Conservation (phyloP, 1,140 invertebrate species). For the Campodea augens region DNA sequence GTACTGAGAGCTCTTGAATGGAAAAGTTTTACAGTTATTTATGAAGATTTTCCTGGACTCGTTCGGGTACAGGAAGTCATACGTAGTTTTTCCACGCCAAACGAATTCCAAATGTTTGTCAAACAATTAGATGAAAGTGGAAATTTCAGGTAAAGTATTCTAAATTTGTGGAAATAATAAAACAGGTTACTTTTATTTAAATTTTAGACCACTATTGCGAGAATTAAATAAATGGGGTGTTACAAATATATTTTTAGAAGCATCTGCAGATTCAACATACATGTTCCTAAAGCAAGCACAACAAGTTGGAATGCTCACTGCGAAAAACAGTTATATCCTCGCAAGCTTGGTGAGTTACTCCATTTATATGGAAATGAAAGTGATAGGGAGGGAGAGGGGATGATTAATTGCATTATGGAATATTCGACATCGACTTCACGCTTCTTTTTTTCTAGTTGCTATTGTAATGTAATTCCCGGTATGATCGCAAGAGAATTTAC, state of each 20-base stretch:
- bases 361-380: background rate
- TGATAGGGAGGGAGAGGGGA: too few relatives aligned
- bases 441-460: background rate
- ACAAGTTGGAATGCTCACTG: background rate
- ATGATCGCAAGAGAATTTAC: too few relatives aligned
- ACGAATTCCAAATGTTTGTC: too few relatives aligned
- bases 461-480: too few relatives aligned
- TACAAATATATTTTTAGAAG: background rate
- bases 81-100: too few relatives aligned
- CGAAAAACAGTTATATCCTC: background rate
- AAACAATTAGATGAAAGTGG: too few relatives aligned
- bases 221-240: background rate
- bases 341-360: background rate
- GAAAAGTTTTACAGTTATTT: background rate
- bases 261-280: background rate
- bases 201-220: background rate
- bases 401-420: too few relatives aligned
- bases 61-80: background rate
- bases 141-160: too few relatives aligned
- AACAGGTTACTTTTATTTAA: too few relatives aligned
- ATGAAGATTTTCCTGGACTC: background rate
- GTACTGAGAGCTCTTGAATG: background rate
- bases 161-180: too few relatives aligned
- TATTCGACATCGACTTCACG: background rate
- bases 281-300: background rate